Evolutionary conservation across 2,888 invertebrate species (phyloP).

Genomic region (Gymnocheta viridis): DNA sequence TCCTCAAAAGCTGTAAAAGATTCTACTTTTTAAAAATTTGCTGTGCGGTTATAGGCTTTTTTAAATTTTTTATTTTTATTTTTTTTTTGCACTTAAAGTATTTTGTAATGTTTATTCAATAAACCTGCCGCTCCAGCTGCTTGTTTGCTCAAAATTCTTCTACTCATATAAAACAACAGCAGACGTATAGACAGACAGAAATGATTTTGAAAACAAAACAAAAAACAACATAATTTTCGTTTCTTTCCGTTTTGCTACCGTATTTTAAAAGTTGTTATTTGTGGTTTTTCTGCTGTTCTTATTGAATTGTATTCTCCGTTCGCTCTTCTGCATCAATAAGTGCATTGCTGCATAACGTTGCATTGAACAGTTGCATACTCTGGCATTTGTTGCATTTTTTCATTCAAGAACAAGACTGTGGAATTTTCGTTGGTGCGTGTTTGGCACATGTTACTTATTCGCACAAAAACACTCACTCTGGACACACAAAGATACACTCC

Average conservation of each 20-base stretch:
- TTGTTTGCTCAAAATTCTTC: conserved; percentile 37
- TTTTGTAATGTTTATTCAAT: conserved; percentile 80
- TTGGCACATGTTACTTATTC: conserved; percentile 78
- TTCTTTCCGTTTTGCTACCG: conserved; percentile 36
- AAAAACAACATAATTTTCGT: conserved; percentile 43
- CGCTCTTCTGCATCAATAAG: conserved; percentile 38
- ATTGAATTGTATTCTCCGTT: conserved; percentile 29
- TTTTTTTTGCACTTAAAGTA: conserved; percentile 51
- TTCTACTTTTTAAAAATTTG: conserved; percentile 36
- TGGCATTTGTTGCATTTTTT: conserved; percentile 69
- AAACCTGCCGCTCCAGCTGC: conserved; percentile 75
- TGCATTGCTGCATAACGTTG: conserved; percentile 40
- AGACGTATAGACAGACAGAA: conserved; percentile 38
- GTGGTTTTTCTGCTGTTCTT: conserved; percentile 1
- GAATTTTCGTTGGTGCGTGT: conserved; percentile 81
- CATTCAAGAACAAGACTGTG: conserved; percentile 76
- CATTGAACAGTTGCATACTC: conserved; percentile 62
- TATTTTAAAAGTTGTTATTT: conserved; percentile 73
- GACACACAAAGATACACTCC: not conserved
- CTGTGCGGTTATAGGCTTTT: conserved; percentile 36
- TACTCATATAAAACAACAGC: not conserved
- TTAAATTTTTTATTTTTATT: not conserved
- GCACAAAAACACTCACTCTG: conserved; percentile 50
- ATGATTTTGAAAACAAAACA: conserved; percentile 25
- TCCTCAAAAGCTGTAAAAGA: conserved; percentile 42